These are phyloP conservation scores for Melieria omissa DNA, from an alignment of 2,888 invertebrate species.

Conservation along the genomic window DNA sequence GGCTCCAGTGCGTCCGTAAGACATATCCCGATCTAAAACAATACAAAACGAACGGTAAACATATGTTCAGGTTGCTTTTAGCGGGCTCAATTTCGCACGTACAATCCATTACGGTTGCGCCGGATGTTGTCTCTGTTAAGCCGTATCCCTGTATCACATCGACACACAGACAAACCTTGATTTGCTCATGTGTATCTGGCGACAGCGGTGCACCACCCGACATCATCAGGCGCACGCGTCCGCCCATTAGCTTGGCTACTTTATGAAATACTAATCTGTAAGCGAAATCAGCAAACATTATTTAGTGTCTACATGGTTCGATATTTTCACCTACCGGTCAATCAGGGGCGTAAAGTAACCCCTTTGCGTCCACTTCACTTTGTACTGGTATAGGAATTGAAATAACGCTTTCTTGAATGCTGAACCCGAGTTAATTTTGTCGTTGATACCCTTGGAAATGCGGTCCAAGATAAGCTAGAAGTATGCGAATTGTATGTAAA, in stretches of 20 bases:
- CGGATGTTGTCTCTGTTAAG: slow-evolving; percentile 95
- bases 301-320: not conserved
- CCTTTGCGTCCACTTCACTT: slow-evolving; percentile 83
- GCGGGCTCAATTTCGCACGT: slow-evolving; percentile 55
- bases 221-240: slow-evolving; percentile 87
- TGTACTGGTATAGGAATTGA: slow-evolving; percentile 94
- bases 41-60: not conserved
- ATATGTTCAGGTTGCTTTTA: too few relatives aligned
- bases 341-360: slow-evolving; percentile 86
- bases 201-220: slow-evolving; percentile 96
- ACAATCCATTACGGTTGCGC: slow-evolving; percentile 88
- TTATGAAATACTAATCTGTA: slow-evolving; percentile 65
- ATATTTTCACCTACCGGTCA: slow-evolving; percentile 69
- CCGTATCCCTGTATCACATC: slow-evolving; percentile 95
- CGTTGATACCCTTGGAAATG: slow-evolving; percentile 96
- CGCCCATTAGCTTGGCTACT: slow-evolving; percentile 80
- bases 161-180: slow-evolving; percentile 90
- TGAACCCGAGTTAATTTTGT: slow-evolving; percentile 88
- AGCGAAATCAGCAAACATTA: not conserved
- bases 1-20: slow-evolving; percentile 85
- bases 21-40: slow-evolving; percentile 66
- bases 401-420: slow-evolving; percentile 85
- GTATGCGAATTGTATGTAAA: slow-evolving; percentile 7
- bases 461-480: slow-evolving; percentile 92
- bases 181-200: slow-evolving; percentile 94